Conservation (phyloP, 2,797 vertebrate genomes). For the Euthynnus affinis region DNA sequence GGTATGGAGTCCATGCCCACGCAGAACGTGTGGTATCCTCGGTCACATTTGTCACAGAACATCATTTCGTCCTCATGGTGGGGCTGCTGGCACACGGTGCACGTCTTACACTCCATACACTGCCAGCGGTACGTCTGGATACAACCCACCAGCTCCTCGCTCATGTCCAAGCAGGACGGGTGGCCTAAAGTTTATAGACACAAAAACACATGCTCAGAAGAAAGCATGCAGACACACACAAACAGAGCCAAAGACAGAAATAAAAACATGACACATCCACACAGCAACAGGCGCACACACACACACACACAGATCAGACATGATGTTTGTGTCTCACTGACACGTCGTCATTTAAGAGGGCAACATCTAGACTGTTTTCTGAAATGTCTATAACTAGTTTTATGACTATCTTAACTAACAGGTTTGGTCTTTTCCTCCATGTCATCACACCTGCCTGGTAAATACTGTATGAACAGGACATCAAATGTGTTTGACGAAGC, state of each 20-base stretch:
- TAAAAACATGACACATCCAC: not conserved
- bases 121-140: slow-evolving; percentile 99
- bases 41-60: slow-evolving; percentile 99
- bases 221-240: slow-evolving; percentile 14
- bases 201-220: slow-evolving; percentile 18
- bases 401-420: not conserved
- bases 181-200: slow-evolving; percentile 87
- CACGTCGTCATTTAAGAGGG: not conserved
- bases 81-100: slow-evolving; percentile 96
- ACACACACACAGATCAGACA: slow-evolving; percentile 9
- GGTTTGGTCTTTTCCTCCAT: not conserved
- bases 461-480: not conserved
- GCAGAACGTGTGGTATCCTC: slow-evolving; percentile 98
- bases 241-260: not conserved
- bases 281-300: slow-evolving; percentile 2
- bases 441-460: not conserved
- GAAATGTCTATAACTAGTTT: too few relatives aligned
- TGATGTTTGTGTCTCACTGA: not conserved
- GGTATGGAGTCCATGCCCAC: slow-evolving; percentile 97
- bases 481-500: not conserved
- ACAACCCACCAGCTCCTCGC: slow-evolving; percentile 90
- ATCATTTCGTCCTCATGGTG: slow-evolving; percentile 99
- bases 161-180: slow-evolving; percentile 98
- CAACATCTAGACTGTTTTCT: not conserved
- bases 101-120: slow-evolving; percentile 99